Evolutionary conservation across 1,140 invertebrate species (phyloP).

Genomic region (Drusus annulatus): DNA sequence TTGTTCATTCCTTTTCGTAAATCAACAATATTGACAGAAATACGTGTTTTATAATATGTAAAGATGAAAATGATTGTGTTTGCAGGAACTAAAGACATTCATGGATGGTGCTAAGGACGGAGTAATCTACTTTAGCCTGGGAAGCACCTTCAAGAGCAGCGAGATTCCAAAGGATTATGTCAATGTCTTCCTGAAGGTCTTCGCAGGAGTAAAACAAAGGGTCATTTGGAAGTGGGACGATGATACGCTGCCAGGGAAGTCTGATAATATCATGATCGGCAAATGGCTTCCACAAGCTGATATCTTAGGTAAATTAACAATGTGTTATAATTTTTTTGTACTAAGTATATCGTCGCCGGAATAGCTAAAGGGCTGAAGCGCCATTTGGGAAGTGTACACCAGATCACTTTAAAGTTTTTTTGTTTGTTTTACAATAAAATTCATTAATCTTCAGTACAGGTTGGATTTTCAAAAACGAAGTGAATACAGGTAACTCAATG

Average conservation of each 20-base stretch:
- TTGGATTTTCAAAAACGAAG: too few relatives aligned
- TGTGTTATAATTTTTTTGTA: too few relatives aligned
- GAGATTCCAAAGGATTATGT: conserved; percentile 70
- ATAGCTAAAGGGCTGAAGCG: too few relatives aligned
- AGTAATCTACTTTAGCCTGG: conserved; percentile 76
- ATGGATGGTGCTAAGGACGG: conserved; percentile 73
- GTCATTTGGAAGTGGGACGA: conserved; percentile 81
- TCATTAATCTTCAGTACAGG: too few relatives aligned
- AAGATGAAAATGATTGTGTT: conserved; percentile 1
- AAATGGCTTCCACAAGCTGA: conserved; percentile 82
- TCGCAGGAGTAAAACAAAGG: conserved; percentile 72
- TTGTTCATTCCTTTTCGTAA: background rate
- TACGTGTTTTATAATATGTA: too few relatives aligned
- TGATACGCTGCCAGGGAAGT: conserved; percentile 65
- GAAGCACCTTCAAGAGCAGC: conserved; percentile 73
- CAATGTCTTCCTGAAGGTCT: conserved; percentile 70
- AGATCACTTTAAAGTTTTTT: too few relatives aligned
- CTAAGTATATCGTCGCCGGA: too few relatives aligned
- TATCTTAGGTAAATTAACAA: conserved; percentile 71
- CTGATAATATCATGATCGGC: conserved; percentile 75
- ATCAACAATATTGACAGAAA: background rate
- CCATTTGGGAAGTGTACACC: too few relatives aligned
- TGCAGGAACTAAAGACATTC: conserved; percentile 72
- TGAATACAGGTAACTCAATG: too few relatives aligned
- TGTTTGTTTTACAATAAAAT: too few relatives aligned